Percentiles rank a stretch among this genome's conserved stretches.
Evolutionary conservation across 1,140 invertebrate species (phyloP).

Genomic region (Papilio polyxenes): DNA sequence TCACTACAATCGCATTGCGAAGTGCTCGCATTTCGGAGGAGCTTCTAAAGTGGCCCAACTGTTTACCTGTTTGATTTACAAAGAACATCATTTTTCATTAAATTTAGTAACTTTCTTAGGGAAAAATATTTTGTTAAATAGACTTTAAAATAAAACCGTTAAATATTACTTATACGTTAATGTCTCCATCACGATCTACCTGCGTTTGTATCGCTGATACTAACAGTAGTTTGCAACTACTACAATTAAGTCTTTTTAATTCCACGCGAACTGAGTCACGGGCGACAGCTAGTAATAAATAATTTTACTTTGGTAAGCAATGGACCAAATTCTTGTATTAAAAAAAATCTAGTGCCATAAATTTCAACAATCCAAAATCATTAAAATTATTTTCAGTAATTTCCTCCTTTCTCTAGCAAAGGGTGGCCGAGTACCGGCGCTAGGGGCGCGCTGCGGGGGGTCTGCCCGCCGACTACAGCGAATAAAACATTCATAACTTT

Average conservation of each 20-base stretch:
- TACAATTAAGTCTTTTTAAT: too few species aligned
- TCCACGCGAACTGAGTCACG: too few species aligned
- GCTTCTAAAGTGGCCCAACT: not conserved
- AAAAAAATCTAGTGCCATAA: not conserved
- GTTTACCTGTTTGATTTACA: not conserved
- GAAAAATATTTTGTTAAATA: too few species aligned
- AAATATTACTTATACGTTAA: too few species aligned
- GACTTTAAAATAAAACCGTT: too few species aligned
- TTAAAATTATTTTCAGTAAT: conserved; percentile 10
- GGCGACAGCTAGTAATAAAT: too few species aligned
- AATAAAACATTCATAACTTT: conserved; percentile 29
- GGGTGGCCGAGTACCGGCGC: not conserved
- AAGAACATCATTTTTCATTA: not conserved
- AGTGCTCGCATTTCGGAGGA: not conserved
- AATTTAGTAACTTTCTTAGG: too few species aligned
- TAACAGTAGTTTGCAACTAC: too few species aligned
- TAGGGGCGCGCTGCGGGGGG: not conserved
- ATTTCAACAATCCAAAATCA: not conserved
- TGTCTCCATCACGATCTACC: too few species aligned
- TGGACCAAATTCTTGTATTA: too few species aligned
- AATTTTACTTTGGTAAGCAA: too few species aligned
- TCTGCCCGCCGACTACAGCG: not conserved
- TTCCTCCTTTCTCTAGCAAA: not conserved
- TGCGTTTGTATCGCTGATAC: too few species aligned
- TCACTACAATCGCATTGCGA: conserved; percentile 10